These are phyloP conservation scores for Rhynchotus rufescens DNA, from an alignment of 2,797 vertebrate genomes.

Conservation along the genomic window DNA sequence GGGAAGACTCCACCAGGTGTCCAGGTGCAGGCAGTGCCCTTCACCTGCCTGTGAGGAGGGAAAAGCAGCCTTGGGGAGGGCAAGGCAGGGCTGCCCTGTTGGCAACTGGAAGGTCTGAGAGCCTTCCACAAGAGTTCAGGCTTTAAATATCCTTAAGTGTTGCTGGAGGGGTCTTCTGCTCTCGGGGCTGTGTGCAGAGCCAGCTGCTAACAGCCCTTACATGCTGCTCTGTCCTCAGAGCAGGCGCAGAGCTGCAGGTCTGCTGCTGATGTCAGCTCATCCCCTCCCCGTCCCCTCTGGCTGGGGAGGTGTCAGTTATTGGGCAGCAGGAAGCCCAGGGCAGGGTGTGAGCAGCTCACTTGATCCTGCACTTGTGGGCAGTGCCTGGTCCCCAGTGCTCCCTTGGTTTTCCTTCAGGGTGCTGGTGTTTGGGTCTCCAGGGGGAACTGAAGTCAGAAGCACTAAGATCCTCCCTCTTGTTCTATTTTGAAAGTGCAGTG, in stretches of 20 bases:
- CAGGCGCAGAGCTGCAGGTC: not conserved
- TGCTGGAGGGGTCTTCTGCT: not conserved
- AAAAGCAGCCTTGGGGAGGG: not conserved
- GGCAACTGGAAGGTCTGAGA: not conserved
- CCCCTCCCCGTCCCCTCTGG: not conserved
- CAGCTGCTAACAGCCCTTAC: not conserved
- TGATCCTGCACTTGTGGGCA: no score
- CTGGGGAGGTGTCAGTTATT: no score
- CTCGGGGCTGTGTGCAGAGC: not conserved
- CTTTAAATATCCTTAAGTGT: not conserved
- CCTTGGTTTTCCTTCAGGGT: no score
- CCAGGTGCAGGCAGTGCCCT: not conserved
- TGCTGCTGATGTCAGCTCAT: not conserved
- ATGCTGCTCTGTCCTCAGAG: not conserved
- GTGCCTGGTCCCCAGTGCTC: no score
- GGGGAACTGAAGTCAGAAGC: no score
- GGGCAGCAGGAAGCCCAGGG: no score
- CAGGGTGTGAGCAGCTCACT: no score
- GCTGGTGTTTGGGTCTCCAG: no score
- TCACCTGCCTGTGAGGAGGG: not conserved
- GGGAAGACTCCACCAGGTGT: not conserved
- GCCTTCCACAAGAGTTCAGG: not conserved
- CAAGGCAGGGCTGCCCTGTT: fast-evolving
- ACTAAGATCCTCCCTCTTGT: no score
- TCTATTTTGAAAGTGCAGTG: no score